Percentiles rank a stretch among this genome's conserved stretches.
Conservation (phyloP, 1,140 invertebrate genomes). For the Bombus haemorrhoidalis region DNA sequence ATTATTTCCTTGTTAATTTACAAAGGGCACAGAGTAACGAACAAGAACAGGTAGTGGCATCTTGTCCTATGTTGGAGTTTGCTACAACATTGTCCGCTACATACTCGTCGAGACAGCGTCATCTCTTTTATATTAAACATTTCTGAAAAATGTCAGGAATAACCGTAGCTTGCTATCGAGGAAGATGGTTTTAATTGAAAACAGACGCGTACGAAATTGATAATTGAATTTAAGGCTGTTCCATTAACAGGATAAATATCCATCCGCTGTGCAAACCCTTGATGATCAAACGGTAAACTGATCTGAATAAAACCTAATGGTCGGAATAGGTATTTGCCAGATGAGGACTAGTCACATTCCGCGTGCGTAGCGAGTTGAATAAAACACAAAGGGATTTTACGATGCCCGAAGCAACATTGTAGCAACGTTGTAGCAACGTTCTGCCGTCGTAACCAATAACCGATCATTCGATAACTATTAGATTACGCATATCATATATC, state of each 20-base stretch:
- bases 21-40: not conserved
- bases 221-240: not conserved
- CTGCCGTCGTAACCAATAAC: slow-evolving; percentile 31
- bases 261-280: not conserved
- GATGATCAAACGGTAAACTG: slow-evolving; percentile 10
- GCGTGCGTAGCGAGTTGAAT: not conserved
- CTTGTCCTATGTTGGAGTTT: too few relatives aligned
- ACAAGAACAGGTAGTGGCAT: not conserved
- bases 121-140: too few relatives aligned
- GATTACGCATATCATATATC: slow-evolving; percentile 33
- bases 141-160: too few relatives aligned
- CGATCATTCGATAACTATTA: slow-evolving; percentile 41
- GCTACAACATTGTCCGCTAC: too few relatives aligned
- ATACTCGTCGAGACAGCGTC: too few relatives aligned
- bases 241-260: not conserved
- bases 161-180: too few relatives aligned
- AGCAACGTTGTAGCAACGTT: not conserved
- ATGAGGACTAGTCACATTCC: not conserved
- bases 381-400: slow-evolving; percentile 32
- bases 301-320: not conserved
- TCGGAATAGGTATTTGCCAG: not conserved
- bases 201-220: not conserved
- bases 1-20: slow-evolving; percentile 13
- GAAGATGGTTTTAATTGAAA: not conserved
- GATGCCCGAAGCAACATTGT: slow-evolving; percentile 12